Percentiles rank a stretch among this genome's conserved stretches.
phyloP scores from a whole-genome alignment of 2,888 invertebrate species.

The Euplagia quadripunctaria region DNA sequence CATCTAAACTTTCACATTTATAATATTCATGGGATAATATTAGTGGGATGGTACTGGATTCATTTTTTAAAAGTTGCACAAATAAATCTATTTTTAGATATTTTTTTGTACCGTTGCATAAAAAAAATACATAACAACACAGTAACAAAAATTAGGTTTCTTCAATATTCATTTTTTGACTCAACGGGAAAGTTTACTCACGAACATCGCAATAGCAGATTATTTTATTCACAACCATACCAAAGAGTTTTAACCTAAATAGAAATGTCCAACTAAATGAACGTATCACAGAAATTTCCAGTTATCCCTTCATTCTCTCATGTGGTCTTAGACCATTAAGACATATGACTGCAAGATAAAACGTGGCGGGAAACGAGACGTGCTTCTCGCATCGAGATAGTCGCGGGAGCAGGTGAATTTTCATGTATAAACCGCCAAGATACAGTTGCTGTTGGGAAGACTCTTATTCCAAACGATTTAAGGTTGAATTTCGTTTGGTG shows the following conservation, averaged over 20 bases:
- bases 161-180: neutral
- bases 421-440: slow-evolving; percentile 67
- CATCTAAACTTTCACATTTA: too few species aligned
- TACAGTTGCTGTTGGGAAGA: slow-evolving; percentile 34
- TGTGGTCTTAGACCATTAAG: slow-evolving; percentile 80
- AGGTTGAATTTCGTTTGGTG: slow-evolving; percentile 46
- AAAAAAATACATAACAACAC: too few species aligned
- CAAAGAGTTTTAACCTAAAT: slow-evolving; percentile 14
- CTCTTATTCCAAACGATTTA: slow-evolving; percentile 44
- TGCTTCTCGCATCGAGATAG: slow-evolving; percentile 83
- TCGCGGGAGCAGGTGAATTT: slow-evolving; percentile 73
- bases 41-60: too few species aligned
- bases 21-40: too few species aligned
- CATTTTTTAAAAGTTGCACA: too few species aligned
- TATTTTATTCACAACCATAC: neutral
- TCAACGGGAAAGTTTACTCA: neutral
- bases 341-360: slow-evolving; percentile 73
- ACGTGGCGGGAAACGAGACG: slow-evolving; percentile 74
- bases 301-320: slow-evolving; percentile 72
- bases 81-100: neutral
- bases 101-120: neutral
- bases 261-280: slow-evolving; percentile 19
- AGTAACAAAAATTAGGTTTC: neutral
- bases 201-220: neutral
- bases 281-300: slow-evolving; percentile 48